Conservation (phyloP, 2,888 invertebrate genomes). For the Aricia artaxerxes region DNA sequence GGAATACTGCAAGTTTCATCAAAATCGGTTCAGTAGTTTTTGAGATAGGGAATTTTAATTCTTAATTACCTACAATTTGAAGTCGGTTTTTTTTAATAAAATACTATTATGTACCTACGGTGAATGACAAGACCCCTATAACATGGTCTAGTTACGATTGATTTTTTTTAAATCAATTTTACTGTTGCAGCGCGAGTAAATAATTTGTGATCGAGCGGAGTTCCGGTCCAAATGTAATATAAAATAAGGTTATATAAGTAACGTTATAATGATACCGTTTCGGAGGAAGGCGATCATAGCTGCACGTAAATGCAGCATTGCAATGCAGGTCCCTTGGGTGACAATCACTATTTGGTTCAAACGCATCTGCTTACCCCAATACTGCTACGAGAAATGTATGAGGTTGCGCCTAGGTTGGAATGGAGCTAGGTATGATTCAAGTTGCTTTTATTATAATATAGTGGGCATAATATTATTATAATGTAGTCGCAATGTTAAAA, state of each 20-base stretch:
- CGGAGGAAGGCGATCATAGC: not conserved
- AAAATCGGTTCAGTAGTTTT: too few relatives aligned
- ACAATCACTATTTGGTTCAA: constrained; percentile 16
- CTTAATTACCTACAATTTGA: too few relatives aligned
- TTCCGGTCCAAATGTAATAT: not conserved
- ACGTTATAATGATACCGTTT: not conserved
- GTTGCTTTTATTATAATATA: not conserved
- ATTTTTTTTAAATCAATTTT: too few relatives aligned
- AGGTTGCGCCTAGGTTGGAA: not conserved
- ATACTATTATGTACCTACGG: too few relatives aligned
- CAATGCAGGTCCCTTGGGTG: not conserved
- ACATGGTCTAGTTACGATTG: too few relatives aligned
- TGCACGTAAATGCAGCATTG: not conserved
- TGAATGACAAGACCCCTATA: too few relatives aligned
- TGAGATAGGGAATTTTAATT: too few relatives aligned
- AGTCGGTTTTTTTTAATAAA: too few relatives aligned
- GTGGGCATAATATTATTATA: not conserved
- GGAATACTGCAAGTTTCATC: too few relatives aligned
- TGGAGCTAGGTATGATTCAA: not conserved
- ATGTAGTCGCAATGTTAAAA: not conserved
- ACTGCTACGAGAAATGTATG: not conserved
- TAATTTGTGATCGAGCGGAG: too few relatives aligned
- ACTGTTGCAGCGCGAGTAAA: too few relatives aligned
- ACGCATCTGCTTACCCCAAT: not conserved
- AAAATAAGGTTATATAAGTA: not conserved